Evolutionary conservation across 2,797 vertebrate genomes (phyloP).

Genomic region (Limosa lapponica): DNA sequence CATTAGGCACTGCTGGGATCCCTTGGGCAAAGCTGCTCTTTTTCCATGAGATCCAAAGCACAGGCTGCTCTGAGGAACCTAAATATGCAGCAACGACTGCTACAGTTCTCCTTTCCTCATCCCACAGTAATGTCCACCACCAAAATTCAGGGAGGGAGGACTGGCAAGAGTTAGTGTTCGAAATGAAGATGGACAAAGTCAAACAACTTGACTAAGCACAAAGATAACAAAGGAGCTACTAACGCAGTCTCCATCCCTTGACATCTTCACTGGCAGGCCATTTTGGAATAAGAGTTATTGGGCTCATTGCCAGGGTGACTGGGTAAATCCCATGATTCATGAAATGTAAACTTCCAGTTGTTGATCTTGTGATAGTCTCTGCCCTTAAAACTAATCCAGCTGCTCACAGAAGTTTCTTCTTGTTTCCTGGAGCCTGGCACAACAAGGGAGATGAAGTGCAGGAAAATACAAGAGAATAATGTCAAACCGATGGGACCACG

Average conservation of each 20-base stretch:
- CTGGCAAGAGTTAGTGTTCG: not conserved
- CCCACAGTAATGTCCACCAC: not conserved
- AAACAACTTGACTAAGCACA: not conserved
- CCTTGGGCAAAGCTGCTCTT: not conserved
- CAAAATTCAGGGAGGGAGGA: not conserved
- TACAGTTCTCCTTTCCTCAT: not conserved
- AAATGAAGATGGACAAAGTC: not conserved
- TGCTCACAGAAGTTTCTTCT: constrained; percentile 26
- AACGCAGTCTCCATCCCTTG: not conserved
- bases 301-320: constrained; percentile 35
- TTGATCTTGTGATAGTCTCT: constrained; percentile 58
- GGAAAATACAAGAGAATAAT: not conserved
- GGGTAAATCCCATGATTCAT: constrained; percentile 48
- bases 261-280: constrained; percentile 18
- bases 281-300: constrained; percentile 15
- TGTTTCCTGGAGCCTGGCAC: constrained; percentile 34
- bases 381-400: constrained; percentile 45
- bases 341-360: constrained; percentile 55
- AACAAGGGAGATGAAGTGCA: not conserved
- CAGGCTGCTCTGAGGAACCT: not conserved
- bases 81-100: not conserved
- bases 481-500: not conserved
- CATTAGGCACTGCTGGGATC: not conserved
- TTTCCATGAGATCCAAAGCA: not conserved
- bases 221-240: constrained; percentile 3